Percentiles rank a stretch among this genome's conserved stretches.
phyloP scores from a whole-genome alignment of 2,113 vertebrate genomes.

The Pluvialis apricaria region DNA sequence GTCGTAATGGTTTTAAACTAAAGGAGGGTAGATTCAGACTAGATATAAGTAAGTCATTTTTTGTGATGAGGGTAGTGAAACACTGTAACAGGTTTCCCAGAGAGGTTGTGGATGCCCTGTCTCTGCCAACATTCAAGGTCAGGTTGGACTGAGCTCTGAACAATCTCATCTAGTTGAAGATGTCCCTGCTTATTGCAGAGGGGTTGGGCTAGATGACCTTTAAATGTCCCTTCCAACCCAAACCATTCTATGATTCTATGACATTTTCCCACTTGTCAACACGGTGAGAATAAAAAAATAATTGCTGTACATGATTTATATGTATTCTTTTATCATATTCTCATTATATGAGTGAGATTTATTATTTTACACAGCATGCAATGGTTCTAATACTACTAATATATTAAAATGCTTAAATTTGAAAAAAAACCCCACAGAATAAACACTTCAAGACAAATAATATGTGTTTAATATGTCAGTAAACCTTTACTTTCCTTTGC shows the following conservation, averaged over 20 bases:
- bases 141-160: not conserved
- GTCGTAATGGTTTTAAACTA: not conserved
- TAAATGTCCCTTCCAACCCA: not conserved
- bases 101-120: fast-evolving
- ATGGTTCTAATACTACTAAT: not conserved
- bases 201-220: not conserved
- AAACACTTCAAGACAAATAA: not conserved
- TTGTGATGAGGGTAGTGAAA: fast-evolving
- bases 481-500: conserved; percentile 37
- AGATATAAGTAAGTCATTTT: not conserved
- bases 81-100: not conserved
- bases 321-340: not conserved
- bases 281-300: not conserved
- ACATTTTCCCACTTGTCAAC: not conserved
- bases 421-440: not conserved
- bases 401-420: not conserved
- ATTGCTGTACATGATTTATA: not conserved
- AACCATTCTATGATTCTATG: not conserved
- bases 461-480: not conserved
- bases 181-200: not conserved
- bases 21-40: not conserved
- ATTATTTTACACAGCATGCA: not conserved
- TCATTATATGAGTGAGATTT: not conserved
- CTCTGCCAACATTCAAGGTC: not conserved
- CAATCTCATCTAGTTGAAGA: not conserved